Conservation (phyloP, 1,140 invertebrate species). For the Dendroctonus ponderosae region DNA sequence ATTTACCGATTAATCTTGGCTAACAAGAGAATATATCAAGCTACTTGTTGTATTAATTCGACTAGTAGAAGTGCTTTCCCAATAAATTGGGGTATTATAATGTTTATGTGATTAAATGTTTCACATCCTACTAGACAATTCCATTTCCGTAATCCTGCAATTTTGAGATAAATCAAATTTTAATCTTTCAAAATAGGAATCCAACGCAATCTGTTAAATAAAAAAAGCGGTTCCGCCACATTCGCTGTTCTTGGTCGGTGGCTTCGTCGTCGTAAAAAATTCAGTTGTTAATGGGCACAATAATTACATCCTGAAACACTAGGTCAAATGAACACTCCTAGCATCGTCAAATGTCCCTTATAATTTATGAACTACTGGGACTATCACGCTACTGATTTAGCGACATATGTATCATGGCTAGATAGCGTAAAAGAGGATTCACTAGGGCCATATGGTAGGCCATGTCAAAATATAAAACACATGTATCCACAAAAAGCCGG, state of each 20-base stretch:
- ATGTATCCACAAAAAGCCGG: conserved; percentile 25
- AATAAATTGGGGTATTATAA: conserved; percentile 2
- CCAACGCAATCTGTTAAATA: too few species aligned
- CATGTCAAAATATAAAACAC: conserved; percentile 28
- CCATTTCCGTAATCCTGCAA: too few species aligned
- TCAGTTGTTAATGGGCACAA: conserved; percentile 9
- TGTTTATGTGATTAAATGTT: background rate
- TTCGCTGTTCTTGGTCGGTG: background rate
- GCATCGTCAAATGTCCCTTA: conserved; percentile 17
- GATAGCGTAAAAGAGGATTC: conserved; percentile 17
- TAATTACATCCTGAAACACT: conserved; percentile 19
- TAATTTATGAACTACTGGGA: conserved; percentile 24
- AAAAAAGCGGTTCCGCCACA: background rate
- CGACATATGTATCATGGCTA: conserved; percentile 19
- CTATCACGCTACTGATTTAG: conserved; percentile 25
- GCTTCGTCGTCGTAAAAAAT: conserved; percentile 3
- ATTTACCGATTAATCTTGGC: conserved; percentile 31
- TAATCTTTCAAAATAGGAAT: too few species aligned
- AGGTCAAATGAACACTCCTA: conserved; percentile 18
- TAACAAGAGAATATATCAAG: conserved; percentile 26
- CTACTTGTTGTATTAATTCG: conserved; percentile 29
- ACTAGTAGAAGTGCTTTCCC: conserved; percentile 5
- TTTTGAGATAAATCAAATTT: too few species aligned
- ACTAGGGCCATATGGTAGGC: conserved; percentile 22
- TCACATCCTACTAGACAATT: background rate